Conservation (phyloP, 1,140 invertebrate genomes). For the Zophobas morio region DNA sequence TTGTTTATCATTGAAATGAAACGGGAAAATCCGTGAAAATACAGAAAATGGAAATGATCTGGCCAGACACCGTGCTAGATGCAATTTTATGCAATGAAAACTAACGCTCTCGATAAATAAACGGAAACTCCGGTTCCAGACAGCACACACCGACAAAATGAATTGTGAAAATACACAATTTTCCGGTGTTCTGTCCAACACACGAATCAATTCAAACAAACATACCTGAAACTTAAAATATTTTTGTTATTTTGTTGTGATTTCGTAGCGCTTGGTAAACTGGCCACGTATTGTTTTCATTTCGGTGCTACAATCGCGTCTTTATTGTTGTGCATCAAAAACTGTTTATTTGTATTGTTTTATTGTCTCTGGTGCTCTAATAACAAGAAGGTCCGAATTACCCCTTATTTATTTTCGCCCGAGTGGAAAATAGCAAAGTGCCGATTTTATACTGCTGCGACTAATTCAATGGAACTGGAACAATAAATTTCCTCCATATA, state of each 20-base stretch:
- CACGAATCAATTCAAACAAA: neutral
- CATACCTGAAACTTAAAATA: neutral
- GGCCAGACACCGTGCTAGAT: slow-evolving; percentile 2
- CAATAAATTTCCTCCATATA: slow-evolving; percentile 28
- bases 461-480: slow-evolving; percentile 28
- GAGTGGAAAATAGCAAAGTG: slow-evolving; percentile 2
- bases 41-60: slow-evolving; percentile 37
- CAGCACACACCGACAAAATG: neutral
- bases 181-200: too few relatives aligned
- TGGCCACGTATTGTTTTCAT: slow-evolving; percentile 55
- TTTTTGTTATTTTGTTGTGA: slow-evolving; percentile 40
- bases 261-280: slow-evolving; percentile 44
- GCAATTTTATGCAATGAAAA: slow-evolving; percentile 19
- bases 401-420: slow-evolving; percentile 11
- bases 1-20: slow-evolving; percentile 34
- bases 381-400: slow-evolving; percentile 12
- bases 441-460: slow-evolving; percentile 18
- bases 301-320: slow-evolving; percentile 52
- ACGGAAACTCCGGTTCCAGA: neutral
- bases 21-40: slow-evolving; percentile 37
- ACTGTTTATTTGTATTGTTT: slow-evolving; percentile 30
- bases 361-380: slow-evolving; percentile 7
- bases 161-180: too few relatives aligned
- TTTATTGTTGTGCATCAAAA: slow-evolving; percentile 27
- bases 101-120: neutral